Evolutionary conservation across 1,140 invertebrate genomes (phyloP), one percentile per base, ranked within the genome.

Genomic region (Drosophila elegans): DNA sequence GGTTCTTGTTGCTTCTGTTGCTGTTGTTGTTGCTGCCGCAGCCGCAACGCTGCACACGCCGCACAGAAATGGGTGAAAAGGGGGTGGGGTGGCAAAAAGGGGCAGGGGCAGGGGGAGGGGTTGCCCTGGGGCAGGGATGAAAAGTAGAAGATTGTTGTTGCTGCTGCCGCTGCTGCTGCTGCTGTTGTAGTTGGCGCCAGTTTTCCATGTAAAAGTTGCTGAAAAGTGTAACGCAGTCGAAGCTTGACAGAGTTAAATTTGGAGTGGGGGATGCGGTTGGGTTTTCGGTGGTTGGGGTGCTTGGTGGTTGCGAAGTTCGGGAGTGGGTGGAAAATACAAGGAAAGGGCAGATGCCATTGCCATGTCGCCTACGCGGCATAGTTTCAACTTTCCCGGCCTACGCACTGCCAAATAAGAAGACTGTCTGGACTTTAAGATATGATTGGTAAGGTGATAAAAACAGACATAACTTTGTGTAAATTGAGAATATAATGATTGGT

Each of bases 141-240:
- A 88, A 82, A 80, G 55, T n/a, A 46, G 29, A 88, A 82, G 78
- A 52, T 16, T 49, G 29, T 25, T 49, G 41, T 56, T 73, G 73
- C 52, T 21, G 16, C 16, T 62, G 63, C 5, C 78, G 63, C 39
- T 69, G 64, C 16, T 62, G 63, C 5, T 81, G 63, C 39, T 69
- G 64, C 27, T 79, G 71, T 83, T 80, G 76, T 88, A 80, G 80
- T 83, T 89, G 83, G 79, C 84, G 83, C 82, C 82, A 85, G 78
- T 80, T 71, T 85, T 55, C 76, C 83, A 88, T 64, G 78, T 86
- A 88, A 86, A 88, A 86, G 83, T 88, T 86, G 78, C 69, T 86
- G 83, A 88, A 86, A 88, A 86, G 83, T 82, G 83, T 86, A 86
- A 88, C 83, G 83, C 83, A 88, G 83, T 64, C 71, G 74, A 62